phyloP scores from a whole-genome alignment of 2,797 vertebrate species.

The Oceanodroma leucorhoa region DNA sequence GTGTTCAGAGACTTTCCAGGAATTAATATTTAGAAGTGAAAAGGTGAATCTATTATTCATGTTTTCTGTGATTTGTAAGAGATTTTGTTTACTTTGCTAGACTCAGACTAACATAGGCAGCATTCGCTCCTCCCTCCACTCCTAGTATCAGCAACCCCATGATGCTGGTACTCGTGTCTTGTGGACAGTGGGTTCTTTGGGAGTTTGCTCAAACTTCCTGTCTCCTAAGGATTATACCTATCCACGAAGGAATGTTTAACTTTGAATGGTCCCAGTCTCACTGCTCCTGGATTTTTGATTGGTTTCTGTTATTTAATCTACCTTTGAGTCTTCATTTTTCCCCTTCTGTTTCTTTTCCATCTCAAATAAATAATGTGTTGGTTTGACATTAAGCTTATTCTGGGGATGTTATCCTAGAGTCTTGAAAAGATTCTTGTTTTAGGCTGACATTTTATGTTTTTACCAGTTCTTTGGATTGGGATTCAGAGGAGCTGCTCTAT shows the following conservation, averaged over 20 bases:
- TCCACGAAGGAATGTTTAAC: rapidly evolving
- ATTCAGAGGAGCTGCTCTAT: background rate
- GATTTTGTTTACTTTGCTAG: background rate
- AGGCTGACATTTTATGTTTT: background rate
- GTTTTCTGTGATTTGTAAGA: background rate
- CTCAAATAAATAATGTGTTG: background rate
- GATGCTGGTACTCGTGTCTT: background rate
- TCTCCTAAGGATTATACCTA: background rate
- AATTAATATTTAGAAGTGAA: background rate
- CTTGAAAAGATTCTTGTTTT: background rate
- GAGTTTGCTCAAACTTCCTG: background rate
- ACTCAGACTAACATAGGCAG: background rate
- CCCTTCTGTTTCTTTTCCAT: background rate
- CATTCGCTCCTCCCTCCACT: background rate
- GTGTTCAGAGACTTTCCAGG: background rate
- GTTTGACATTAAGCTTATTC: background rate
- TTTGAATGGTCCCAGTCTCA: background rate
- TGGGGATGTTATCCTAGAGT: rapidly evolving
- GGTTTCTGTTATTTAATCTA: background rate
- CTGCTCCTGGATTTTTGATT: background rate
- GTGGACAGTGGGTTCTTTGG: background rate
- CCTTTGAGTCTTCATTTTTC: background rate
- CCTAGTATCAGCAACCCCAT: background rate
- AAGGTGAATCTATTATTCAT: background rate
- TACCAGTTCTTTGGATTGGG: background rate